A percentile compares a stretch with the other conserved stretches of the same genome.
Evolutionary conservation across 2,888 invertebrate species (phyloP).

Genomic region (Drosophila tanythrix): DNA sequence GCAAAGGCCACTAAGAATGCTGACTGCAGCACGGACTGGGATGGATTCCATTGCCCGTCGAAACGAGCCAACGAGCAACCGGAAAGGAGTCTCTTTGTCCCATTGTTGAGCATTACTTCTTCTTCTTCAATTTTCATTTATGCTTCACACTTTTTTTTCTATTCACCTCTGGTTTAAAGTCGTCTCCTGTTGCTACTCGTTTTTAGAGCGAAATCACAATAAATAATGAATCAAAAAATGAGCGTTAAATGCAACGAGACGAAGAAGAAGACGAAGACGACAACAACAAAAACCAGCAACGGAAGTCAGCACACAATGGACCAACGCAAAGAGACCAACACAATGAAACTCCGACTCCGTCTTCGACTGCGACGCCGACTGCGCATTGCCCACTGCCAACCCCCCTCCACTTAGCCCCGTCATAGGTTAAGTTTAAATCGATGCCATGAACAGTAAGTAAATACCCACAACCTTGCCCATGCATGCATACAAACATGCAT

Average conservation of each 20-base stretch:
- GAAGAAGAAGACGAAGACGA: constrained; percentile 22
- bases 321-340: constrained; percentile 58
- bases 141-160: constrained; percentile 74
- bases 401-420: constrained; percentile 12
- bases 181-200: constrained; percentile 54
- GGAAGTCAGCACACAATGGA: constrained; percentile 74
- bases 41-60: constrained; percentile 36
- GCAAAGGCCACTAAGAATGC: constrained; percentile 53
- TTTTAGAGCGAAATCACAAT: constrained; percentile 77
- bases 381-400: constrained; percentile 10
- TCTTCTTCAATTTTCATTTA: constrained; percentile 47
- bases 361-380: not conserved
- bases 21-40: constrained; percentile 17
- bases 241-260: constrained; percentile 79
- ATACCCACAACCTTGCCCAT: constrained; percentile 49
- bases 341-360: constrained; percentile 46
- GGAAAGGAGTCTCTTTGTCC: constrained; percentile 70
- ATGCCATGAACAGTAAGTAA: constrained; percentile 74
- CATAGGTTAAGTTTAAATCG: constrained; percentile 75
- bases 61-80: constrained; percentile 44
- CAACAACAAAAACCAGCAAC: constrained; percentile 64
- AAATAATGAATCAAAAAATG: constrained; percentile 82
- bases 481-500: not conserved
- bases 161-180: constrained; percentile 35
- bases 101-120: constrained; percentile 61